These are phyloP conservation scores for Chaitophorus viminalis DNA, from an alignment of 2,888 invertebrate species.

Conservation along the genomic window DNA sequence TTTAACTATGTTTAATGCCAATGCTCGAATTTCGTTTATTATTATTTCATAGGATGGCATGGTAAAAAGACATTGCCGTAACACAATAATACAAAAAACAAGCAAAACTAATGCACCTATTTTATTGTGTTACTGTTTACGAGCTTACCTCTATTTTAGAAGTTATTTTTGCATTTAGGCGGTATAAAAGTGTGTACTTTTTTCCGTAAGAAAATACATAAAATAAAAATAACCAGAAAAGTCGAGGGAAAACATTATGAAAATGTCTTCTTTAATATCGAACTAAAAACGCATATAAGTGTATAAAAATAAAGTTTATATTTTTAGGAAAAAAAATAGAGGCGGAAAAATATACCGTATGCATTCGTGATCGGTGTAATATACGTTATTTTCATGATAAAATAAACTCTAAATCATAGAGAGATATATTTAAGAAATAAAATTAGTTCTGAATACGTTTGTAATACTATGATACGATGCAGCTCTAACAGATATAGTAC, in stretches of 20 bases:
- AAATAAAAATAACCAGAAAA: slow-evolving; percentile 16
- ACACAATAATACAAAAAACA: slow-evolving; percentile 10
- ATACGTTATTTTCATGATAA: not conserved
- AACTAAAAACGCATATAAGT: not conserved
- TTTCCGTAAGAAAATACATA: not conserved
- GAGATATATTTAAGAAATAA: not conserved
- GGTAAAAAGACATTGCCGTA: slow-evolving; percentile 30
- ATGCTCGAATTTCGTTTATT: slow-evolving; percentile 42
- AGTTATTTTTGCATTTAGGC: slow-evolving; percentile 33
- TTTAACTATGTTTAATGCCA: slow-evolving; percentile 37
- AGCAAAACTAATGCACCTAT: slow-evolving; percentile 16
- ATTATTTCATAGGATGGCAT: slow-evolving; percentile 37
- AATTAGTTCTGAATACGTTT: not conserved
- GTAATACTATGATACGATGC: not conserved
- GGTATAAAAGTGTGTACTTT: slow-evolving; percentile 10
- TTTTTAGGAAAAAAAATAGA: slow-evolving; percentile 1
- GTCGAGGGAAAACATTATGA: not conserved
- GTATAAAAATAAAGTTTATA: slow-evolving; percentile 27
- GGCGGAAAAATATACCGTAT: not conserved
- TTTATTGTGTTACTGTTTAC: slow-evolving; percentile 33
- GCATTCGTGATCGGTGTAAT: not conserved
- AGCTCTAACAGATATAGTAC: slow-evolving; percentile 3
- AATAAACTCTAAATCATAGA: not conserved
- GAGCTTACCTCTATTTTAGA: not conserved
- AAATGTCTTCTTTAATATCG: not conserved